Percentiles rank a stretch among this genome's conserved stretches.
phyloP scores from a whole-genome alignment of 2,888 invertebrate genomes.

The Acanthosepion pharaonis region DNA sequence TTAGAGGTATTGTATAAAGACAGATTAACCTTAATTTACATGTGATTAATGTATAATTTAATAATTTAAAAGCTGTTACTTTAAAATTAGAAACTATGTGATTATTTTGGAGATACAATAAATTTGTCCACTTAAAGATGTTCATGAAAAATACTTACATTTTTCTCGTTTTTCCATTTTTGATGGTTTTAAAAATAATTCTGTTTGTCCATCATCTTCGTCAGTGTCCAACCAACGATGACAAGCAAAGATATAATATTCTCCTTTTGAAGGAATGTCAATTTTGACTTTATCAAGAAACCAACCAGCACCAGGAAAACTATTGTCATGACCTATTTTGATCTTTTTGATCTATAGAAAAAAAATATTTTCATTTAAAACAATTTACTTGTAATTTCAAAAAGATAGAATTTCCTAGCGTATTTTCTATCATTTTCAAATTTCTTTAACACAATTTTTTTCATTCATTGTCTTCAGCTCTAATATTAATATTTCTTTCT shows the following conservation, averaged over 20 bases:
- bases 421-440: no score
- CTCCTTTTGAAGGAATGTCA: constrained; percentile 72
- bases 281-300: constrained; percentile 73
- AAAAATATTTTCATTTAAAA: neutral
- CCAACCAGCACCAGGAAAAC: constrained; percentile 72
- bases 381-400: neutral
- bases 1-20: no score
- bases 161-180: constrained; percentile 67
- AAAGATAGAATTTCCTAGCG: no score
- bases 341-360: constrained; percentile 70
- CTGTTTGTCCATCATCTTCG: constrained; percentile 71
- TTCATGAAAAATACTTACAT: constrained; percentile 60
- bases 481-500: no score
- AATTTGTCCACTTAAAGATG: neutral
- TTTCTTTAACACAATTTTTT: no score
- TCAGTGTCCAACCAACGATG: constrained; percentile 74
- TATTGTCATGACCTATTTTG: constrained; percentile 73
- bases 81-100: neutral
- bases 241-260: constrained; percentile 72
- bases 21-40: no score
- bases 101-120: no score
- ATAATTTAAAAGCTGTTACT: neutral
- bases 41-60: no score
- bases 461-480: no score
- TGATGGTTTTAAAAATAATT: constrained; percentile 72